Percentiles rank a stretch among this genome's conserved stretches.
Conservation (phyloP, 2,113 vertebrate species). For the Chionodraco myersi region DNA sequence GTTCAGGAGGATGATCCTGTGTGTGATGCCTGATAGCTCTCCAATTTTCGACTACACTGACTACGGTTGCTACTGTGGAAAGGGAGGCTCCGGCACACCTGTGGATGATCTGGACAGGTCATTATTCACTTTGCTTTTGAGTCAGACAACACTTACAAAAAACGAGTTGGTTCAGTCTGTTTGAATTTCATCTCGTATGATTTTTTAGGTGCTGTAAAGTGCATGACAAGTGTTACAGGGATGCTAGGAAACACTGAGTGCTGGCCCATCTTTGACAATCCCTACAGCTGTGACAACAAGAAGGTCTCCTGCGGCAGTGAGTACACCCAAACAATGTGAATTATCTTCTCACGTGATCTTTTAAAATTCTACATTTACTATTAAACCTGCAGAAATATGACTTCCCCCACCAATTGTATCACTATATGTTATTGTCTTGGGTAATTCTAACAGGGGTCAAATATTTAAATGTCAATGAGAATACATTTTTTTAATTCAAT, state of each 20-base stretch:
- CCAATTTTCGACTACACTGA: constrained; percentile 79
- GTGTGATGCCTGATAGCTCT: constrained; percentile 80
- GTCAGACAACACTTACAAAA: accelerated
- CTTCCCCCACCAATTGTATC: too few species aligned
- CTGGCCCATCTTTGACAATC: constrained; percentile 83
- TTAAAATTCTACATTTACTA: too few species aligned
- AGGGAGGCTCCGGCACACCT: constrained; percentile 87
- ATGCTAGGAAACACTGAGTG: constrained; percentile 79
- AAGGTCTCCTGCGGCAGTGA: constrained; percentile 86
- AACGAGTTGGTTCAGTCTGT: accelerated
- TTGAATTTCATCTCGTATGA: neutral
- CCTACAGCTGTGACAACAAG: constrained; percentile 82
- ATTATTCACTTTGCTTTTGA: neutral
- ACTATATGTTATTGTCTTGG: too few species aligned
- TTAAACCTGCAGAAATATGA: too few species aligned
- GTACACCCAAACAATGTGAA: constrained; percentile 40
- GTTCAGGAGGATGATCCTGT: constrained; percentile 86
- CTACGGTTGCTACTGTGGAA: constrained; percentile 92
- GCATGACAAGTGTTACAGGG: constrained; percentile 85
- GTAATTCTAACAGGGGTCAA: too few species aligned
- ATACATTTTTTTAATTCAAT: neutral
- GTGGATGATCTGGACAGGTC: constrained; percentile 90
- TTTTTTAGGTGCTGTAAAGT: constrained; percentile 86
- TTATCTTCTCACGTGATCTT: too few species aligned
- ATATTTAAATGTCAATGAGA: too few species aligned